Evolutionary conservation across 2,888 invertebrate species (phyloP), one percentile per base, ranked within the genome.

Genomic region (Drosophila putrida): DNA sequence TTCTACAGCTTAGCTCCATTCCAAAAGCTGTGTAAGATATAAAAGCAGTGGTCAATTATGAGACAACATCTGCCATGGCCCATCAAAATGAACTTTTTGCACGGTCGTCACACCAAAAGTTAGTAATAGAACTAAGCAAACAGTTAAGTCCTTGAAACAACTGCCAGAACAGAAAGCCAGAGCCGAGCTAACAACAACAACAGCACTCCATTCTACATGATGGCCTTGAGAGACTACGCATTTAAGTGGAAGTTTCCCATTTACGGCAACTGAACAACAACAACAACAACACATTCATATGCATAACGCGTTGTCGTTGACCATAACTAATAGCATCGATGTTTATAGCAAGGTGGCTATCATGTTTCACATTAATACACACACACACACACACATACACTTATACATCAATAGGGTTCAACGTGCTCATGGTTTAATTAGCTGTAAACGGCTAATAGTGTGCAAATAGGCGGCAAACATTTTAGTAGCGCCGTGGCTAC

Each of bases 371-470:
- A 38, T 10, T 13, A 5, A 10, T 8, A 28, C n/a, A 35, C 15
- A 33, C 36, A 47, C 28, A 57, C 31, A 27, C 10, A 20, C 11
- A 27, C 10, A 8, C 35, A 8, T 10, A 35, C 4, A 9, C 9
- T 8, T 15, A 33, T 4, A 33, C 35, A 3, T 15, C 4, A 2
- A 35, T 4, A 4, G 13, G 33, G 33, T 25, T 55, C 11, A 35
- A 35, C n/a, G 38, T 11, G 41, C 28, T 44, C 20, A 15, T 39
- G 49, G 43, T 46, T 59, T 36, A 76, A 71, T 71, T 59, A 59
- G 39, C 44, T 44, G 53, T 41, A n/a, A 39, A 4, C 15, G 20
- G 10, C 46, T 65, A 60, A 60, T 60, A 38, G 50, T 35, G 59
- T 31, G 46, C 36, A 33, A 53, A 54, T 39, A 38, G 39, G 13